Conservation (phyloP, 2,113 vertebrate species). For the Todiramphus saurophagus region DNA sequence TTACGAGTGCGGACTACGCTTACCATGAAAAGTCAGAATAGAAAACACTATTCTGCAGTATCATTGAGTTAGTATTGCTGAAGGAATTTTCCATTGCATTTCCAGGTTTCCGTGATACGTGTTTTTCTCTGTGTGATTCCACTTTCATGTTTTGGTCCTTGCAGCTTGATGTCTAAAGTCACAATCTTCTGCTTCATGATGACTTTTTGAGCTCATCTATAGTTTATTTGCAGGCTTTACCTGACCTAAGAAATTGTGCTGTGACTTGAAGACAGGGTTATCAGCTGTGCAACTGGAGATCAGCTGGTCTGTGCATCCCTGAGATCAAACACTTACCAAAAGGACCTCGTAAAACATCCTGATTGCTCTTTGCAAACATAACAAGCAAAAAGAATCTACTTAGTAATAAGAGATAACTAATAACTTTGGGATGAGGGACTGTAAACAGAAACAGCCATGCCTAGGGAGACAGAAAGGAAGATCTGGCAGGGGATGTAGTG, state of each 20-base stretch:
- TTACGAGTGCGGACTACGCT: background rate
- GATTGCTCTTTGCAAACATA: constrained; percentile 1
- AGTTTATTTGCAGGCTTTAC: background rate
- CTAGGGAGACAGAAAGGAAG: background rate
- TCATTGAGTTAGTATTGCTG: background rate
- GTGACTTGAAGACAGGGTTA: background rate
- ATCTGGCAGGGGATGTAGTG: background rate
- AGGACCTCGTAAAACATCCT: background rate
- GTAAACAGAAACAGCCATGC: background rate
- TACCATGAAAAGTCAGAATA: background rate
- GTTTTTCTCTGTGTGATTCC: background rate
- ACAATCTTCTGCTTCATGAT: background rate
- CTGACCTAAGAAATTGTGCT: background rate
- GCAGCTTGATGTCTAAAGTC: background rate
- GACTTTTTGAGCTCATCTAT: background rate
- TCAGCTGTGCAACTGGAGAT: background rate
- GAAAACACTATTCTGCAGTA: background rate
- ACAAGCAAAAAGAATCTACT: background rate
- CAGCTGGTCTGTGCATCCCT: background rate
- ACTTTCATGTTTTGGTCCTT: background rate
- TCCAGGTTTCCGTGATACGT: background rate
- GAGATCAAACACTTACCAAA: background rate
- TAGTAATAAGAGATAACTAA: background rate
- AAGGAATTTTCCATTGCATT: background rate
- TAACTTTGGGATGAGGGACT: background rate